These are phyloP conservation scores for Ramphastos sulfuratus DNA, from an alignment of 2,113 vertebrate genomes.

Conservation along the genomic window DNA sequence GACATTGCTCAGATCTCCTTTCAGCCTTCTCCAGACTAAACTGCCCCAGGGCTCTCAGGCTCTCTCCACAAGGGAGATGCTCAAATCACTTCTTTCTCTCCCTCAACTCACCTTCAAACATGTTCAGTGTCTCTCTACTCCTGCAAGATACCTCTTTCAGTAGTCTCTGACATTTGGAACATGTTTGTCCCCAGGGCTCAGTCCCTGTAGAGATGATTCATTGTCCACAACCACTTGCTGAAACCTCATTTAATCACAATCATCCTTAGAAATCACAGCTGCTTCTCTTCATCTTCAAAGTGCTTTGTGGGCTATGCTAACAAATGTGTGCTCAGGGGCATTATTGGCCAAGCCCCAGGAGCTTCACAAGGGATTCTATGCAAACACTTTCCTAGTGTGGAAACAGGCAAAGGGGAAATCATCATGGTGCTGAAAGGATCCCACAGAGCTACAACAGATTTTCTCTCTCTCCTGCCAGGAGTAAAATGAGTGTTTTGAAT, in stretches of 20 bases:
- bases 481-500: conserved; percentile 21
- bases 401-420: neutral
- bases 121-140: neutral
- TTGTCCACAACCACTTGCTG: neutral
- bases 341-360: neutral
- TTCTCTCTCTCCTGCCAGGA: neutral
- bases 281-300: neutral
- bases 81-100: neutral
- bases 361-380: neutral
- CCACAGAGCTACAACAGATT: neutral
- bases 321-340: neutral
- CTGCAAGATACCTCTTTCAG: neutral
- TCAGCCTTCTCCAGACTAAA: too few relatives aligned
- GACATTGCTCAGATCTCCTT: too few relatives aligned
- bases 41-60: too few relatives aligned
- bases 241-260: neutral
- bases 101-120: neutral
- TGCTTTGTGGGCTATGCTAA: neutral
- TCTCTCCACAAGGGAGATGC: too few relatives aligned
- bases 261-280: neutral
- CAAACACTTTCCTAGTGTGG: neutral
- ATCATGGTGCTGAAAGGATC: neutral
- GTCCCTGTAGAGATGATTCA: neutral
- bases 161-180: neutral
- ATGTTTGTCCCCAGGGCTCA: neutral